phyloP scores from a whole-genome alignment of 1,140 invertebrate species.

The Prorops nasuta region DNA sequence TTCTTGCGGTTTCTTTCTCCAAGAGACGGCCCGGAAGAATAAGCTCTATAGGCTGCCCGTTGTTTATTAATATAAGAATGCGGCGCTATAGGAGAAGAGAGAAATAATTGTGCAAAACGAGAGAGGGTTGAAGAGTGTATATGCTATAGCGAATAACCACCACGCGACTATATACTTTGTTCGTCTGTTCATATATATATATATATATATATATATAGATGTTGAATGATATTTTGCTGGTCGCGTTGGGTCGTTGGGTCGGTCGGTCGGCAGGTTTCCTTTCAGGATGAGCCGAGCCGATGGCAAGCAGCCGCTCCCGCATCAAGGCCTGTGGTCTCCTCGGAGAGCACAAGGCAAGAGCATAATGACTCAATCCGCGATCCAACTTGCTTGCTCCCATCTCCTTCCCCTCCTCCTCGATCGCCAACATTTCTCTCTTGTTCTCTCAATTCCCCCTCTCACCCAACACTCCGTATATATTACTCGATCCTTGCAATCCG shows the following conservation, averaged over 20 bases:
- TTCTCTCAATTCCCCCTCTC: not conserved
- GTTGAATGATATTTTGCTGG: too few species aligned
- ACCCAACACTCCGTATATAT: too few species aligned
- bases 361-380: conserved; percentile 59
- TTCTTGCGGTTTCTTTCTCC: too few species aligned
- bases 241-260: too few species aligned
- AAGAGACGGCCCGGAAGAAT: too few species aligned
- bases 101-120: too few species aligned
- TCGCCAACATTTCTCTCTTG: not conserved
- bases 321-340: conserved; percentile 55
- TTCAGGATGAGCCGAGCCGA: conserved; percentile 50
- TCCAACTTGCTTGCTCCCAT: conserved; percentile 45
- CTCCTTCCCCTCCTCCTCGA: conserved; percentile 15
- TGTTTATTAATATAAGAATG: conserved; percentile 7
- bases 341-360: too few species aligned
- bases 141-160: conserved; percentile 27
- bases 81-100: conserved; percentile 8
- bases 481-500: too few species aligned
- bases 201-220: too few species aligned
- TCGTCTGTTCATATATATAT: conserved; percentile 42
- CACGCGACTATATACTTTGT: conserved; percentile 50
- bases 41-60: too few species aligned
- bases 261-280: conserved; percentile 51
- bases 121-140: conserved; percentile 13
- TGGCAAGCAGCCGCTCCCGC: conserved; percentile 47